A percentile compares a stretch with the other conserved stretches of the same genome.
These are phyloP conservation scores for Gymnosoma rotundatum DNA, from an alignment of 2,888 invertebrate genomes.

Conservation along the genomic window DNA sequence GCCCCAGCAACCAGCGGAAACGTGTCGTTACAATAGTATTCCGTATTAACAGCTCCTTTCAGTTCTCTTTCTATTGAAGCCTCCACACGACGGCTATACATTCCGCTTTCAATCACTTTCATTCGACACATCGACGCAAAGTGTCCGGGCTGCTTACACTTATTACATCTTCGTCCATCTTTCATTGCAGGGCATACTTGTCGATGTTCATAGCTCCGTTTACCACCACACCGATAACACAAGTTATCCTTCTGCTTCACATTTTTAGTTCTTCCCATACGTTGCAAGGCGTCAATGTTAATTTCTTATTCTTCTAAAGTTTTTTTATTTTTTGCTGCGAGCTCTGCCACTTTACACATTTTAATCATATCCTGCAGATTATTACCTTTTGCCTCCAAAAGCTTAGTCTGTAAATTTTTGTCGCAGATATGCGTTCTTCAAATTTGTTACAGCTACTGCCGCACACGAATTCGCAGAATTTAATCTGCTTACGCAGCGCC, in stretches of 20 bases:
- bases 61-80: background rate
- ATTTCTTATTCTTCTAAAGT: background rate
- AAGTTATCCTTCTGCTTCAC: slow-evolving; percentile 9
- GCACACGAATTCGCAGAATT: slow-evolving; percentile 3
- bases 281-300: background rate
- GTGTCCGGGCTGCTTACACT: background rate
- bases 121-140: slow-evolving; percentile 21
- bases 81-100: background rate
- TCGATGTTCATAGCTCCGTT: background rate
- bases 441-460: slow-evolving; percentile 3
- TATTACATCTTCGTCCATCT: slow-evolving; percentile 9
- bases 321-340: too few relatives aligned
- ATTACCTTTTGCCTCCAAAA: too few relatives aligned
- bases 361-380: too few relatives aligned
- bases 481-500: slow-evolving; percentile 31
- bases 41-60: too few relatives aligned
- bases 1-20: too few relatives aligned
- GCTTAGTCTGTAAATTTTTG: background rate
- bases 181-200: slow-evolving; percentile 15
- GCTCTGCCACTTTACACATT: too few relatives aligned
- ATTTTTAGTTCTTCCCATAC: background rate
- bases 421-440: slow-evolving; percentile 27
- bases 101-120: background rate
- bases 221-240: slow-evolving; percentile 15
- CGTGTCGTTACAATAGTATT: too few relatives aligned